Evolutionary conservation across 2,888 invertebrate genomes (phyloP), one percentile per base, ranked within the genome.

Genomic region (Lagria hirta): DNA sequence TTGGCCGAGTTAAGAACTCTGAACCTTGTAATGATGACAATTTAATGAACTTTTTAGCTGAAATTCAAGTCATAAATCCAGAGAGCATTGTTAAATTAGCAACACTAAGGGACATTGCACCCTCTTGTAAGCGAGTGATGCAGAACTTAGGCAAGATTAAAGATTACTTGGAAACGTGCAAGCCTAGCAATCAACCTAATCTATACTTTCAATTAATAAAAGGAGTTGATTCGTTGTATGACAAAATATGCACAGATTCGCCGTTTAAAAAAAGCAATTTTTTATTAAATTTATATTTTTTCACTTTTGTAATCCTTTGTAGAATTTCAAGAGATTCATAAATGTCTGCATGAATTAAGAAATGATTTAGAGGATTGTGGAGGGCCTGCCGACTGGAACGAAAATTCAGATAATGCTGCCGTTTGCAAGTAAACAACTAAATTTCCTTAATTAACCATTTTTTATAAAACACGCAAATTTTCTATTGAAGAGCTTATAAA

Each of bases 321-420:
- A 63, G 72, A 60, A 33, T 66, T 75, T 27, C 55, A 49, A 37
- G 58, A 65, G 14, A 57, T 72, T 28, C 68, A 65, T 20, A 49
- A 55, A 7, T 77, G 77, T 52, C 53, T 73, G 14, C 65, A 66
- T 13, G 70, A 74, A 40, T 57, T 79, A 16, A 71, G 69, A 18
- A 71, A 72, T 13, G 76, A 78, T 47, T 74, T 73, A 52, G 70
- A 73, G 28, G 72, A 73, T 48, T 79, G 79, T 49, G 71, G 71
- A 50, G 79, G 76, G 0, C 68, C 73, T 3, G 69, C 76, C 1
- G 78, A 78, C 61, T 79, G 79, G 79, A 75, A 70, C 47, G 77
- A 79, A 61, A 68, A 70, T 32, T 54, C 60, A 12, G 72, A 74
- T 40, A 52, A 63, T 20, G 52, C 58, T n/a, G 60, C 65, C 38